phyloP scores from a whole-genome alignment of 2,113 vertebrate species.

The Chionomys nivalis region DNA sequence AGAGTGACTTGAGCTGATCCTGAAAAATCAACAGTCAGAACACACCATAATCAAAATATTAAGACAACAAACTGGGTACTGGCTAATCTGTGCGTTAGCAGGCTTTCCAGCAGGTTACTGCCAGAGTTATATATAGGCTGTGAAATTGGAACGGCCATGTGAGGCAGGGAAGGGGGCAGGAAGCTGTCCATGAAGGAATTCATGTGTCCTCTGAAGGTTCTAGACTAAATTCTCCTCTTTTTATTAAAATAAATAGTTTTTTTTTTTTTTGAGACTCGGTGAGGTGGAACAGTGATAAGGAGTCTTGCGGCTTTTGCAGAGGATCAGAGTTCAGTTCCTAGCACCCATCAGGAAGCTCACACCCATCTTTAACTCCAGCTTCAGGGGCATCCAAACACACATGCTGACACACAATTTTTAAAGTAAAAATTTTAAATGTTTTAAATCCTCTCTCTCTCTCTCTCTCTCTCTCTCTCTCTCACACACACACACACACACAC shows the following conservation, averaged over 20 bases:
- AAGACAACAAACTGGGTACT: neutral
- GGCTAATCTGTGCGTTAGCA: neutral
- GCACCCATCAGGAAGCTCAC: neutral
- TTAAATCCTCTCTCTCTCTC: neutral
- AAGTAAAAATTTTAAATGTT: neutral
- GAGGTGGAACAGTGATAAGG: neutral
- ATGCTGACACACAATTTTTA: neutral
- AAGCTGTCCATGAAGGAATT: neutral
- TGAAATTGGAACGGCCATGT: neutral
- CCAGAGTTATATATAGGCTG: neutral
- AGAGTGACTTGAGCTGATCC: neutral
- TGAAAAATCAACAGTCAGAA: neutral
- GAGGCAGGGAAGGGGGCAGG: neutral
- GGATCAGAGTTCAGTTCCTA: neutral
- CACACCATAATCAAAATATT: fast-evolving
- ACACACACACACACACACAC: neutral
- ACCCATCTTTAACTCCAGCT: neutral
- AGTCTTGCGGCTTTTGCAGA: neutral
- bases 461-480: neutral
- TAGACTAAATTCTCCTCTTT: neutral
- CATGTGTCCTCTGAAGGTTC: neutral
- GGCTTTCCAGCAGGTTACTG: neutral
- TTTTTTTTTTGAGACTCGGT: neutral
- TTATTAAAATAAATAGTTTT: neutral
- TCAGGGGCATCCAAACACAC: neutral